Evolutionary conservation across 2,113 vertebrate genomes (phyloP).

Genomic region (Bolborhynchus lineola): DNA sequence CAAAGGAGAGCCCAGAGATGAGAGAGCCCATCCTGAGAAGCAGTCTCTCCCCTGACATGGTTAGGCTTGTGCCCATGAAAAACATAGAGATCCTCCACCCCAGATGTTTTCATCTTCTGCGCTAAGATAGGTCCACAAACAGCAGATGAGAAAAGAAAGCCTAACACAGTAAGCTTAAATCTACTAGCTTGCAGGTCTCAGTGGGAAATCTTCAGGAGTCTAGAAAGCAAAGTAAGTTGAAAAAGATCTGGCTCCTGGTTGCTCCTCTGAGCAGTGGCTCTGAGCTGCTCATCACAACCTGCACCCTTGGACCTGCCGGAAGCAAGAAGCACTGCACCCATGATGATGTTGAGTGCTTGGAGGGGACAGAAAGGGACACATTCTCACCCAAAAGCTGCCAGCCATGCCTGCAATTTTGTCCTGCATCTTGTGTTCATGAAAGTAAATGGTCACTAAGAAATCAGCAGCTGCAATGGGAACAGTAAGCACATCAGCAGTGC

Average conservation of each 20-base stretch:
- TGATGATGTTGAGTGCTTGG: no score
- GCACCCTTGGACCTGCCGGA: background rate
- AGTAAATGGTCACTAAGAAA: background rate
- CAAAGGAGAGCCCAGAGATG: background rate
- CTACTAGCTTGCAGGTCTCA: background rate
- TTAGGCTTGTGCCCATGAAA: background rate
- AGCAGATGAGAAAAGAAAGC: background rate
- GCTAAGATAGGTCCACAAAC: background rate
- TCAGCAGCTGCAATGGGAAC: rapidly evolving
- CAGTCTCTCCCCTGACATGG: background rate
- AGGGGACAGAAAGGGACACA: background rate
- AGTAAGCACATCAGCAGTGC: background rate
- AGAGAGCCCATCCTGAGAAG: background rate
- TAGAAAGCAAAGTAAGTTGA: background rate
- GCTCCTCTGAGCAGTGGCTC: background rate
- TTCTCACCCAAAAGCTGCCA: background rate
- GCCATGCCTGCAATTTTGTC: background rate
- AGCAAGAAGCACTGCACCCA: background rate
- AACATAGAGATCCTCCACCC: background rate
- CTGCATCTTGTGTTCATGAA: background rate
- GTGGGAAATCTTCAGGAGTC: background rate
- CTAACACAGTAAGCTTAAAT: background rate
- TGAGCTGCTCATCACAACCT: background rate
- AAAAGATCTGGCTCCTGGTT: background rate
- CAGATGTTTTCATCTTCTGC: background rate